Evolutionary conservation across 2,888 invertebrate genomes (phyloP).

Genomic region (Hyalella azteca): DNA sequence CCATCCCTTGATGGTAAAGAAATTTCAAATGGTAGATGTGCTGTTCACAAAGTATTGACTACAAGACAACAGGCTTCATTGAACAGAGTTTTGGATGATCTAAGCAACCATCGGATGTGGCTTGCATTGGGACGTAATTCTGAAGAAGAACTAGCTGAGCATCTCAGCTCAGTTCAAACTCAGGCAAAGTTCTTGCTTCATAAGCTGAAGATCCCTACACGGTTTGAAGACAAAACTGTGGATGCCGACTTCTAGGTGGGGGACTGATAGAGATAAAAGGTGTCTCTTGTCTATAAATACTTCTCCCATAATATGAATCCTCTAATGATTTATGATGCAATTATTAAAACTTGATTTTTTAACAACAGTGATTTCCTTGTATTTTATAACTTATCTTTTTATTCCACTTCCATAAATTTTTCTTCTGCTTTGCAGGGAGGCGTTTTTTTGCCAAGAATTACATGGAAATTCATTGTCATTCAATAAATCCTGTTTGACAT

Average conservation of each 20-base stretch:
- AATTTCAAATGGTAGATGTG: neutral
- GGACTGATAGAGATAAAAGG: neutral
- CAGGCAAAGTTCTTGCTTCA: slow-evolving; percentile 19
- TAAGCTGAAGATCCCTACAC: slow-evolving; percentile 2
- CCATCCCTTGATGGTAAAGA: neutral
- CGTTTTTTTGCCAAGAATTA: too few species aligned
- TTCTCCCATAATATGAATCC: too few species aligned
- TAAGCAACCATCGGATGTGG: neutral
- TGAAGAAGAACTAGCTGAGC: neutral
- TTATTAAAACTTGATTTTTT: too few species aligned
- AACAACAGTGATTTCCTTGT: too few species aligned
- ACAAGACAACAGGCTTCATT: neutral
- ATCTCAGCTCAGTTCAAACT: slow-evolving; percentile 1
- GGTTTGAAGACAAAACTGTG: slow-evolving; percentile 28
- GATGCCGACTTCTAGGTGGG: slow-evolving; percentile 27
- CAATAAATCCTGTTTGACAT: too few species aligned
- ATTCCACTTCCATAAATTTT: too few species aligned
- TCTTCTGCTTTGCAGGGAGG: too few species aligned
- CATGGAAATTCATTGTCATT: too few species aligned
- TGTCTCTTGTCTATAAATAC: too few species aligned
- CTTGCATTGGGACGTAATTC: neutral
- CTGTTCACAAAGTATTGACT: neutral
- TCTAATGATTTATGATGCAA: too few species aligned
- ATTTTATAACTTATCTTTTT: too few species aligned
- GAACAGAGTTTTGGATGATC: neutral